A percentile compares a stretch with the other conserved stretches of the same genome.
Evolutionary conservation across 2,888 invertebrate genomes (phyloP).

Genomic region (Mesoligia furuncula): DNA sequence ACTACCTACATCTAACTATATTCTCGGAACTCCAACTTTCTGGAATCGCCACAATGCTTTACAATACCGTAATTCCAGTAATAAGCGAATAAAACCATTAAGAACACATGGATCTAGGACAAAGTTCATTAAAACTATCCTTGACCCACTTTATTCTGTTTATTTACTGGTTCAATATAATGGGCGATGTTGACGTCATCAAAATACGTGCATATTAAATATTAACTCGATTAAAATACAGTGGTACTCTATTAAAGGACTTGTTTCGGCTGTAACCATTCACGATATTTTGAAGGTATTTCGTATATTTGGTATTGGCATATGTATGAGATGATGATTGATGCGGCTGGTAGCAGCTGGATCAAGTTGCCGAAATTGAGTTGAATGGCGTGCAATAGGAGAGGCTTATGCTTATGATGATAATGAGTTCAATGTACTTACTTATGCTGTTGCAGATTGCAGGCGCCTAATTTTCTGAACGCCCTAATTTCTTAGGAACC

Average conservation of each 20-base stretch:
- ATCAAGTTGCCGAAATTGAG: neutral
- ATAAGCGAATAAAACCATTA: conserved; percentile 29
- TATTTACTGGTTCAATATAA: conserved; percentile 47
- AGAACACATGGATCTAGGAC: conserved; percentile 27
- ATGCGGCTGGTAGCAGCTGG: neutral
- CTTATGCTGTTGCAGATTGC: neutral
- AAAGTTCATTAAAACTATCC: conserved; percentile 45
- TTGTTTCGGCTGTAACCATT: neutral
- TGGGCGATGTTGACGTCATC: conserved; percentile 1
- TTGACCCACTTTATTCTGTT: conserved; percentile 54
- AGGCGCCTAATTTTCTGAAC: no score
- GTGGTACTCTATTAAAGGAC: conserved; percentile 3
- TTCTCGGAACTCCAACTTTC: neutral
- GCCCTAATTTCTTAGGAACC: neutral
- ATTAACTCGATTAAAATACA: conserved; percentile 15
- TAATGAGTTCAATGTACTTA: neutral
- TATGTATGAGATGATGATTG: neutral
- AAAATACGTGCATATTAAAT: conserved; percentile 1
- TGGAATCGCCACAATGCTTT: neutral
- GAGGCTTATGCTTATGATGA: neutral
- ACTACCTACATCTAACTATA: neutral
- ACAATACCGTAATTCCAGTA: neutral
- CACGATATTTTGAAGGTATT: neutral
- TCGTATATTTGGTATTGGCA: neutral
- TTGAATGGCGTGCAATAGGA: neutral